Evolutionary conservation across 2,888 invertebrate genomes (phyloP).

Genomic region (Pinctada fucata): DNA sequence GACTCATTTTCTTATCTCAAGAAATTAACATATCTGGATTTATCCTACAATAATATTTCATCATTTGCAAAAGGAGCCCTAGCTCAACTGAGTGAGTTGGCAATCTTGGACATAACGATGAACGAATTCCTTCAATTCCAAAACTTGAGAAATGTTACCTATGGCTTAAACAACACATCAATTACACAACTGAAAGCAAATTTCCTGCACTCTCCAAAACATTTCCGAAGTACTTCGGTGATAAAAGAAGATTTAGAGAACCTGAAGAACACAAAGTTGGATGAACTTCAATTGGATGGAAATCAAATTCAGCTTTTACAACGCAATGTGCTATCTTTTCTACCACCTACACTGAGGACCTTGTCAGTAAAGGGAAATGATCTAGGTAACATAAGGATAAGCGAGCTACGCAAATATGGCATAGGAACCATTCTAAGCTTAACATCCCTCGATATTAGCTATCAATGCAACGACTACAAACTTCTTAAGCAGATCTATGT

Average conservation of each 20-base stretch:
- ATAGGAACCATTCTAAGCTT: not conserved
- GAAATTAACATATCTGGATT: too few relatives aligned
- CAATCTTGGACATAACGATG: not conserved
- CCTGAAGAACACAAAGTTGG: not conserved
- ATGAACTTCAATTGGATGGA: not conserved
- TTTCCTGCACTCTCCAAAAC: too few relatives aligned
- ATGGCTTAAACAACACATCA: conserved; percentile 6
- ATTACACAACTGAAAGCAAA: not conserved
- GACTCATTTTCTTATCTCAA: too few relatives aligned
- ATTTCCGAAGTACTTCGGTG: too few relatives aligned
- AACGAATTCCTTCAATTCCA: not conserved
- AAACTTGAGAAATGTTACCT: not conserved
- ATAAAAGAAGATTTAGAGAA: too few relatives aligned
- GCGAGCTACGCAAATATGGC: too few relatives aligned
- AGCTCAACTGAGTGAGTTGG: not conserved
- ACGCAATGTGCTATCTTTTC: not conserved
- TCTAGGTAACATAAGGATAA: not conserved
- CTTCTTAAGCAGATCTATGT: not conserved
- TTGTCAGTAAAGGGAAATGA: too few relatives aligned
- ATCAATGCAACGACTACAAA: conserved; percentile 3
- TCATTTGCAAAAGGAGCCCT: conserved; percentile 5
- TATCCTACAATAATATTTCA: too few relatives aligned
- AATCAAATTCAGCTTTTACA: not conserved
- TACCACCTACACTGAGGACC: not conserved
- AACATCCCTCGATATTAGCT: conserved; percentile 14